Evolutionary conservation across 1,140 invertebrate species (phyloP), one percentile per base, ranked within the genome.

Genomic region (Drosophila ohnishii): DNA sequence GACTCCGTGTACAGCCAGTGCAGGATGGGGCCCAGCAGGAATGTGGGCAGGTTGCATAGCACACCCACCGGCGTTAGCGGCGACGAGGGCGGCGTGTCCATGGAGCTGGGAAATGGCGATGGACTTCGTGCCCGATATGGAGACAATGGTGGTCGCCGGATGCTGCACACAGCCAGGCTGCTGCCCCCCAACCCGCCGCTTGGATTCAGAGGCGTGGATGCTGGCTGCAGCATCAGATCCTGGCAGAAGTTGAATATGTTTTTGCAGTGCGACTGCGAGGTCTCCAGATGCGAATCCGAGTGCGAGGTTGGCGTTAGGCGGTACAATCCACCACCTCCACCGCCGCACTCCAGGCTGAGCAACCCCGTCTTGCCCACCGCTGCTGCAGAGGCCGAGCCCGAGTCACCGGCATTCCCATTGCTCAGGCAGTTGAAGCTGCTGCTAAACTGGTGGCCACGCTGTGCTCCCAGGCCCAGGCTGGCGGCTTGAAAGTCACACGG

Each of bases 1-100:
- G 94, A 94, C 79, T 95, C 94, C n/a, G 94, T 92, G 78, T 95
- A 95, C 10, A 95, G 82, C 88, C 93, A 95, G 87, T 95, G 93
- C 11, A 95, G 90, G 47, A 94, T 92, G 13, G 93, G 93, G 22
- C 92, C 92, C 10, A 95, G 74, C 16, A 94, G 93, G 78, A 94
- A 93, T 58, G 94, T 93, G 8, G 93, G 92, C 35, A 95, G 72
- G 37, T 90, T 90, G 32, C 83, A 86, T 0, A 91, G 72, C 4
- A 91, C 85, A 1, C 80, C 88, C 5, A 91, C 80, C 0, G 90
- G 90, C 6, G 90, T 91, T 3, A 91, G 48, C 0, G 90, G 90
- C n/a, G 90, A 91, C 2, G 90, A 88, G 10, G 90, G 90, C 22
- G 90, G 90, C 40, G 90, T 90, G 32, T 91, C 90, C 77, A 90